phyloP scores from a whole-genome alignment of 2,113 vertebrate genomes.

The Riparia riparia region DNA sequence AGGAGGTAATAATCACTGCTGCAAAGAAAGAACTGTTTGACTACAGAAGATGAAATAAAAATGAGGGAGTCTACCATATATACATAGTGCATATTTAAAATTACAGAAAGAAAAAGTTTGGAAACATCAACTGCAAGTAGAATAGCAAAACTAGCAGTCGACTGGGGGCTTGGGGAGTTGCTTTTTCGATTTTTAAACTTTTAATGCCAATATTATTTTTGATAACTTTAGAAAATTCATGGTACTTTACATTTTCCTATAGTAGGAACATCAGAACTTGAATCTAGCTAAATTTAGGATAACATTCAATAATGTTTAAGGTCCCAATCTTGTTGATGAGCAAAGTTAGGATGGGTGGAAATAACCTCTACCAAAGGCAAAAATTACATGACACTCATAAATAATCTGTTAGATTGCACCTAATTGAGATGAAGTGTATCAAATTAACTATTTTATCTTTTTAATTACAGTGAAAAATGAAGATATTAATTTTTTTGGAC shows the following conservation, averaged over 20 bases:
- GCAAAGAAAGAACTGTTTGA: neutral
- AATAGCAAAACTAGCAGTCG: neutral
- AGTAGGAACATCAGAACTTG: neutral
- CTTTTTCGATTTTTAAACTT: neutral
- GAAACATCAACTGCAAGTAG: neutral
- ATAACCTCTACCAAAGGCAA: neutral
- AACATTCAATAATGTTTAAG: neutral
- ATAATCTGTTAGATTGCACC: neutral
- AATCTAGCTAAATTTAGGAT: neutral
- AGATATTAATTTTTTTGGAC: neutral
- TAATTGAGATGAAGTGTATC: neutral
- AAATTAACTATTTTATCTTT: neutral
- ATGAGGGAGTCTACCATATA: neutral
- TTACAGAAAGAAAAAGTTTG: neutral
- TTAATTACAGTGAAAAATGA: neutral
- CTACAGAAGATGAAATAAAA: neutral
- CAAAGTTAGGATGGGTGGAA: neutral
- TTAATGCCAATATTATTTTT: neutral
- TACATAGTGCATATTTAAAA: neutral
- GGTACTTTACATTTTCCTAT: neutral
- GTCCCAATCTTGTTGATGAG: neutral
- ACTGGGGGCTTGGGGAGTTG: rapidly evolving
- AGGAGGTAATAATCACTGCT: neutral
- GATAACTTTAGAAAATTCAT: neutral
- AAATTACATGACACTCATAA: neutral